Percentiles rank a stretch among this genome's conserved stretches.
Conservation (phyloP, 2,797 vertebrate species). For the Alauda arvensis region DNA sequence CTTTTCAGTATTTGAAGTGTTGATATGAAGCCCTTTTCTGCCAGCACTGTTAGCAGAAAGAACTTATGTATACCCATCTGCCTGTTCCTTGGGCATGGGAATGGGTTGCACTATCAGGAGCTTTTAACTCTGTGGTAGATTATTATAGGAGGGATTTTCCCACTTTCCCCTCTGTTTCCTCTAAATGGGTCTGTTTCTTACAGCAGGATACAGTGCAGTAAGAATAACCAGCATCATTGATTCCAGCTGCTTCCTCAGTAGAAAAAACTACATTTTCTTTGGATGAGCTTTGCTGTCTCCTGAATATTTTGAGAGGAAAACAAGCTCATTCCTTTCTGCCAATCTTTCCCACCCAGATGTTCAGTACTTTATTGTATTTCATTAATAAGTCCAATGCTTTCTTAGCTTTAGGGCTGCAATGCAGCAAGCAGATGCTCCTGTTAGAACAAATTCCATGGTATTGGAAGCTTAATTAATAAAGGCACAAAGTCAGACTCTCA, state of each 20-base stretch:
- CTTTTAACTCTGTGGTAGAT: neutral
- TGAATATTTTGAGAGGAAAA: neutral
- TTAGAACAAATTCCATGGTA: neutral
- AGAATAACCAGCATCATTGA: slow-evolving; percentile 8
- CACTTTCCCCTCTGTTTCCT: neutral
- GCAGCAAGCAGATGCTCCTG: slow-evolving; percentile 22
- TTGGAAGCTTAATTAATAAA: slow-evolving; percentile 12
- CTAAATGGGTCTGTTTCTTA: slow-evolving; percentile 7
- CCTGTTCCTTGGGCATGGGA: slow-evolving; percentile 25
- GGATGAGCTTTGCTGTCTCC: neutral
- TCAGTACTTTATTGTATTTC: slow-evolving; percentile 26
- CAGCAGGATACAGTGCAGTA: neutral
- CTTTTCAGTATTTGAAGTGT: slow-evolving; percentile 55
- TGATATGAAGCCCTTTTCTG: slow-evolving; percentile 57
- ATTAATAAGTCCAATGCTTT: neutral
- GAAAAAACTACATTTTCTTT: slow-evolving; percentile 15
- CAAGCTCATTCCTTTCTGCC: neutral
- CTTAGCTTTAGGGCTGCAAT: slow-evolving; percentile 10
- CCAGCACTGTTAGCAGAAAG: slow-evolving; percentile 38
- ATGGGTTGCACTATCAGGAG: neutral
- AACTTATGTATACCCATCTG: slow-evolving; percentile 50
- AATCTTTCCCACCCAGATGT: neutral
- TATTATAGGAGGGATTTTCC: slow-evolving; percentile 27
- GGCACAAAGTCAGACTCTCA: slow-evolving; percentile 8
- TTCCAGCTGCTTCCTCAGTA: slow-evolving; percentile 28